A percentile compares a stretch with the other conserved stretches of the same genome.
Evolutionary conservation across 1,140 invertebrate genomes (phyloP).

Genomic region (Cydia strobilella): DNA sequence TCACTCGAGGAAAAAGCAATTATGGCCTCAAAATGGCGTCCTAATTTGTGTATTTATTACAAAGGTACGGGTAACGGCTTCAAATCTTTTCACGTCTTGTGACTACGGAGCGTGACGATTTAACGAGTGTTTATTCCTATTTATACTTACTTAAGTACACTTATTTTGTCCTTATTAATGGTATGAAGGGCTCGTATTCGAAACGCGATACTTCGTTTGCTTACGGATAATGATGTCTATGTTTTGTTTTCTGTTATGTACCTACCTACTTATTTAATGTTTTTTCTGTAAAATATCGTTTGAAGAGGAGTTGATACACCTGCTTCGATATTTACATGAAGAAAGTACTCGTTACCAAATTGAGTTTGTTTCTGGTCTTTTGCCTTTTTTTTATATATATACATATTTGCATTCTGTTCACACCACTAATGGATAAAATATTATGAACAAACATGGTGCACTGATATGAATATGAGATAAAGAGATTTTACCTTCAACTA

Average conservation of each 20-base stretch:
- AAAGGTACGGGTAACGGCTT: not conserved
- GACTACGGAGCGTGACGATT: conserved; percentile 1
- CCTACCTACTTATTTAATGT: not conserved
- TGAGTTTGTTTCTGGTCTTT: no score
- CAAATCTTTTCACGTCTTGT: conserved; percentile 19
- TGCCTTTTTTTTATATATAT: no score
- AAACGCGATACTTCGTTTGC: not conserved
- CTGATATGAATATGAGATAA: no score
- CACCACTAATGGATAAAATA: no score
- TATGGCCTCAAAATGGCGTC: conserved; percentile 9
- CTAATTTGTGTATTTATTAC: conserved; percentile 4
- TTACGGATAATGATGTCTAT: conserved; percentile 7
- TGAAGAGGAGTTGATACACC: not conserved
- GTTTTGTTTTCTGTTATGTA: not conserved
- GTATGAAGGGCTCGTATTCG: not conserved
- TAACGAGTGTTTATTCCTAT: conserved; percentile 7
- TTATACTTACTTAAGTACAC: not conserved
- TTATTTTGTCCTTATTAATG: conserved; percentile 12
- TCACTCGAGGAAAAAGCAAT: conserved; percentile 14
- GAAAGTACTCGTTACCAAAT: no score
- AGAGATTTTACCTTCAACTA: no score
- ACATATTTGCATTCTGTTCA: no score
- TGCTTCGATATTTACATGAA: not conserved
- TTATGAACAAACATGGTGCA: no score
- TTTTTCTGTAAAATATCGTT: not conserved